Percentiles rank a stretch among this genome's conserved stretches.
Evolutionary conservation across 2,113 vertebrate genomes (phyloP).

Genomic region (Phoxinus phoxinus): DNA sequence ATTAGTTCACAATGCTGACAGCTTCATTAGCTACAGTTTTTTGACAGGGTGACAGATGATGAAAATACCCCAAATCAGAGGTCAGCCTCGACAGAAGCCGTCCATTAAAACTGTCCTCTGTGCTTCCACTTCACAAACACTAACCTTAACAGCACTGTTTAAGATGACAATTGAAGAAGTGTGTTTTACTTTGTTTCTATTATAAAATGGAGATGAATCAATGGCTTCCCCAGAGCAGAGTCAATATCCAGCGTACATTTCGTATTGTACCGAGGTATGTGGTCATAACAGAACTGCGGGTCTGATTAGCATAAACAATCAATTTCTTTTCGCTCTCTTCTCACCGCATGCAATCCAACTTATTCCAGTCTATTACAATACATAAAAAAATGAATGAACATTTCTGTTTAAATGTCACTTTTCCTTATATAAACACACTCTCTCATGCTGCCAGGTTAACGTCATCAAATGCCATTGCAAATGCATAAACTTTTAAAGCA

Average conservation of each 20-base stretch:
- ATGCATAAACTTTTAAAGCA: background rate
- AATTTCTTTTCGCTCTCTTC: background rate
- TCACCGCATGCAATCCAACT: background rate
- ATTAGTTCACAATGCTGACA: constrained; percentile 41
- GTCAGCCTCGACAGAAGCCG: background rate
- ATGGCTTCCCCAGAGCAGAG: constrained; percentile 3
- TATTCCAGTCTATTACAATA: background rate
- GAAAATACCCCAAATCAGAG: background rate
- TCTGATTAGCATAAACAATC: background rate
- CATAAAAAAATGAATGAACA: background rate
- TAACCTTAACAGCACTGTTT: background rate
- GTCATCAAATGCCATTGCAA: background rate
- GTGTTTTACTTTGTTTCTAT: background rate
- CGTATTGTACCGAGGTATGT: background rate
- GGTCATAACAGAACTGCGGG: background rate
- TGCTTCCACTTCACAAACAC: background rate
- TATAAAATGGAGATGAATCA: background rate
- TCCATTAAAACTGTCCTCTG: background rate
- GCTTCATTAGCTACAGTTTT: constrained; percentile 52
- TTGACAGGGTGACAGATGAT: background rate
- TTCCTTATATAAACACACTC: background rate
- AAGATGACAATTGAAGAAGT: background rate
- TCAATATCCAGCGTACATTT: constrained; percentile 15
- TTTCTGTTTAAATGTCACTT: constrained; percentile 27
- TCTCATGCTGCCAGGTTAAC: background rate